A percentile compares a stretch with the other conserved stretches of the same genome.
These are phyloP conservation scores for Neotoma lepida DNA, from an alignment of 2,113 vertebrate genomes.

Conservation along the genomic window DNA sequence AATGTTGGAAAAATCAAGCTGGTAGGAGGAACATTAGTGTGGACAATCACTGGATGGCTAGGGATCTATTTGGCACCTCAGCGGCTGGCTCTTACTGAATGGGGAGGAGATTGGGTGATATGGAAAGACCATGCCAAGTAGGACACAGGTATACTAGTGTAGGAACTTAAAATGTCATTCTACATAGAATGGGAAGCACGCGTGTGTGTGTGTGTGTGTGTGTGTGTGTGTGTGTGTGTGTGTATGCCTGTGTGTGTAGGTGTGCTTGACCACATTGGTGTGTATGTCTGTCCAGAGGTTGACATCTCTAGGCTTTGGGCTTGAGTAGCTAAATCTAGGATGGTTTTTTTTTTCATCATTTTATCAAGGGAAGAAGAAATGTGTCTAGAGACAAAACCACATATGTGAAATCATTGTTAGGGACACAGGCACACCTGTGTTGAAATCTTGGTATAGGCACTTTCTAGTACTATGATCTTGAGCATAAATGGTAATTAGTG, in stretches of 20 bases:
- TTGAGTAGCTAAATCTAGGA: background rate
- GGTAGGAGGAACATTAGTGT: background rate
- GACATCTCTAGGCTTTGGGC: background rate
- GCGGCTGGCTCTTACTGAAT: background rate
- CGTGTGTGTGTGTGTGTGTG: background rate
- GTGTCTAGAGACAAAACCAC: background rate
- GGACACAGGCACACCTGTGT: background rate
- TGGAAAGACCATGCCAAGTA: background rate
- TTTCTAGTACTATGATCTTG: background rate
- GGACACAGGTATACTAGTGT: background rate
- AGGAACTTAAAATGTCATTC: background rate
- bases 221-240: background rate
- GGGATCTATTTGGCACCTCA: background rate
- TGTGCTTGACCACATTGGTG: background rate
- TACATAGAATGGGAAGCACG: background rate
- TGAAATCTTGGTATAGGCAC: background rate
- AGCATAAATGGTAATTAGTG: background rate
- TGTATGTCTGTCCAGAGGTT: background rate
- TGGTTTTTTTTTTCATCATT: background rate
- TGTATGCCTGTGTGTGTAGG: background rate
- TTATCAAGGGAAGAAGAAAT: background rate
- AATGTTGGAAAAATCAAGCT: background rate
- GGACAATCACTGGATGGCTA: background rate
- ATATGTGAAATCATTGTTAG: background rate
- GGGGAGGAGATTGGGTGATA: background rate